These are phyloP conservation scores for Frieseomelitta varia DNA, from an alignment of 1,140 invertebrate species.

Conservation along the genomic window DNA sequence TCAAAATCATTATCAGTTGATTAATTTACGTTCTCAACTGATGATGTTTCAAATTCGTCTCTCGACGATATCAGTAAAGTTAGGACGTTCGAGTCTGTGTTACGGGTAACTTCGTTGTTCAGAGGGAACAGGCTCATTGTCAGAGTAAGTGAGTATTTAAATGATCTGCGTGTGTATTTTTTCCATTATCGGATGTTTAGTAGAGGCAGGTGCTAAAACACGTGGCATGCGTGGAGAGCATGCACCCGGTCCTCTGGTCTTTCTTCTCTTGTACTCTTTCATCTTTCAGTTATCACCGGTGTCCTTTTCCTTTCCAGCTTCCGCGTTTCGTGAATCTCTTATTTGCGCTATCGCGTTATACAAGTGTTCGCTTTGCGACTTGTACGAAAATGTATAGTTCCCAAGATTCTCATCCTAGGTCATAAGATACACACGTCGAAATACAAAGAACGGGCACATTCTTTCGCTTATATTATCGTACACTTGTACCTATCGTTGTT, in stretches of 20 bases:
- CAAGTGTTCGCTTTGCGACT: slow-evolving; percentile 5
- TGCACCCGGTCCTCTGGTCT: slow-evolving; percentile 49
- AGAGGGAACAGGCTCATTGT: neutral
- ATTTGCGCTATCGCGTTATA: neutral
- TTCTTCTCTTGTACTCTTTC: slow-evolving; percentile 30
- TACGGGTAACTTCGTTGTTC: neutral
- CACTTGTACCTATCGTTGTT: neutral
- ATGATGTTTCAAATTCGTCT: neutral
- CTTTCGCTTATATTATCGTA: neutral
- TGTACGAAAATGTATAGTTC: neutral
- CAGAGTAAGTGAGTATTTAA: slow-evolving; percentile 22
- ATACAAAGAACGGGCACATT: slow-evolving; percentile 18
- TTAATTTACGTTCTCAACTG: neutral
- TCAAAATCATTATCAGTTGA: too few species aligned
- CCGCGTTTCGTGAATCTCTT: neutral
- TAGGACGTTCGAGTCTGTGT: neutral
- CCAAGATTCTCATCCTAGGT: slow-evolving; percentile 42
- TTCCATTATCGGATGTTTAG: slow-evolving; percentile 60
- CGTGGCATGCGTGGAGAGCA: slow-evolving; percentile 73
- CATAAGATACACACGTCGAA: neutral
- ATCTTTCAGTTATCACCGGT: slow-evolving; percentile 8
- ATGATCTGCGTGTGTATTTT: slow-evolving; percentile 41
- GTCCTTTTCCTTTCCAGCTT: neutral
- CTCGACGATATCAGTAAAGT: too few species aligned
- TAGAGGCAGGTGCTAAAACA: slow-evolving; percentile 75